phyloP scores from a whole-genome alignment of 2,888 invertebrate genomes.

The Lysandra coridon region DNA sequence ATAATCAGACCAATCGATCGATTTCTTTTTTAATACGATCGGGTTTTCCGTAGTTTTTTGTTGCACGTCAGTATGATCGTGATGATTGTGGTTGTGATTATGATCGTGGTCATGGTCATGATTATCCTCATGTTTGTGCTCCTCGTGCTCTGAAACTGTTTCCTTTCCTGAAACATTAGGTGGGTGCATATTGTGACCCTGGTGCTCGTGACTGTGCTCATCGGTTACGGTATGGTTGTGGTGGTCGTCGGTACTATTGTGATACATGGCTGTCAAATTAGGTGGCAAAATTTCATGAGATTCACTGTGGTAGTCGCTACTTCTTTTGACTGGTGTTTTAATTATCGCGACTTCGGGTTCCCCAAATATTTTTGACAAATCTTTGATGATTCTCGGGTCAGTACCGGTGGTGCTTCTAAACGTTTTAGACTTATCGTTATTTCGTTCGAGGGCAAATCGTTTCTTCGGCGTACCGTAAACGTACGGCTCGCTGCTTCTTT shows the following conservation, averaged over 20 bases:
- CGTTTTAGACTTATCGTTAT: conserved; percentile 57
- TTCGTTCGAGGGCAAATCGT: conserved; percentile 57
- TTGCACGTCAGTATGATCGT: conserved; percentile 44
- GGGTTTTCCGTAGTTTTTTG: conserved; percentile 63
- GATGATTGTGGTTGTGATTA: conserved; percentile 43
- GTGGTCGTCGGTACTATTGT: conserved; percentile 57
- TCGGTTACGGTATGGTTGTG: conserved; percentile 50
- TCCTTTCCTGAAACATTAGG: conserved; percentile 39
- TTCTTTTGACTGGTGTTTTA: conserved; percentile 80
- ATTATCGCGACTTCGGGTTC: conserved; percentile 61
- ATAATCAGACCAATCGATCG: conserved; percentile 92
- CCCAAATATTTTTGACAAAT: conserved; percentile 85
- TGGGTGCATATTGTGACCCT: conserved; percentile 45
- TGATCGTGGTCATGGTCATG: conserved; percentile 40
- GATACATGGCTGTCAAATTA: conserved; percentile 50
- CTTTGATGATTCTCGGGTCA: conserved; percentile 85
- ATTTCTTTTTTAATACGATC: conserved; percentile 86
- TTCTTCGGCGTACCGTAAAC: conserved; percentile 58
- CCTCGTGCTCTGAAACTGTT: conserved; percentile 44
- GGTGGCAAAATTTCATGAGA: conserved; percentile 69
- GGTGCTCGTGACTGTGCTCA: conserved; percentile 63
- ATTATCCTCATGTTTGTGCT: conserved; percentile 46
- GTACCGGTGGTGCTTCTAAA: conserved; percentile 78
- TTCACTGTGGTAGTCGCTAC: conserved; percentile 60
- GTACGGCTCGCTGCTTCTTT: conserved; percentile 80